These are phyloP conservation scores for Pachyramphus minor DNA, from an alignment of 2,113 vertebrate species.

Conservation along the genomic window DNA sequence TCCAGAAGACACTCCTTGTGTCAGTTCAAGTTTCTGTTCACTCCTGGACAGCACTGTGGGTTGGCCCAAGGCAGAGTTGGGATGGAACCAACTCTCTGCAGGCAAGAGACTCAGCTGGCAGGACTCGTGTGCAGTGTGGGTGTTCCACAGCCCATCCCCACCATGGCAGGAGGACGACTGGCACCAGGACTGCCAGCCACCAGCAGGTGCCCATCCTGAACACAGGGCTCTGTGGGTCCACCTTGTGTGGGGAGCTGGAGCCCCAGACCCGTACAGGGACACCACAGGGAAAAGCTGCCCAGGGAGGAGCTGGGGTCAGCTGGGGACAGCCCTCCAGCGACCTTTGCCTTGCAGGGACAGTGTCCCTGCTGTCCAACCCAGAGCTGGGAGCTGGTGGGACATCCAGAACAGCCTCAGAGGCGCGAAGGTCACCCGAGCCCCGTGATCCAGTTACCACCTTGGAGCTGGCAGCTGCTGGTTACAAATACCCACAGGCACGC, in stretches of 20 bases:
- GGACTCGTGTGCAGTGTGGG: background rate
- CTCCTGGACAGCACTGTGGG: background rate
- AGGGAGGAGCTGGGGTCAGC: background rate
- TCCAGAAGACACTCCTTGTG: background rate
- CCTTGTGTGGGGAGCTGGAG: accelerated
- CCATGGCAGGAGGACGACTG: background rate
- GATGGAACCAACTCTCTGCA: background rate
- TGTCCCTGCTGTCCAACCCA: background rate
- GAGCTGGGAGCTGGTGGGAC: background rate
- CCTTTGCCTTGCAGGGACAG: background rate
- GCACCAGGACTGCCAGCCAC: background rate
- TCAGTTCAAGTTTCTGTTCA: background rate
- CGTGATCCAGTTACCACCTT: background rate
- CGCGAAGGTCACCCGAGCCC: constrained; percentile 8
- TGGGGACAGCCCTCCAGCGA: background rate
- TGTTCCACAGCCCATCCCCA: background rate
- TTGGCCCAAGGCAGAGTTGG: background rate
- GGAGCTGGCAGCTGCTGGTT: background rate
- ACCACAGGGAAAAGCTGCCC: background rate
- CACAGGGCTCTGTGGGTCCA: accelerated
- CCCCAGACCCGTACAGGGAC: background rate
- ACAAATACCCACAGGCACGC: background rate
- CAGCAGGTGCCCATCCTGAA: background rate
- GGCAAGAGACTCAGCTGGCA: background rate
- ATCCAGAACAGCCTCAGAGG: background rate